Evolutionary conservation across 64 coral and sea anemone species (phyloP).

Genomic region (Cladopsammia gracilis): DNA sequence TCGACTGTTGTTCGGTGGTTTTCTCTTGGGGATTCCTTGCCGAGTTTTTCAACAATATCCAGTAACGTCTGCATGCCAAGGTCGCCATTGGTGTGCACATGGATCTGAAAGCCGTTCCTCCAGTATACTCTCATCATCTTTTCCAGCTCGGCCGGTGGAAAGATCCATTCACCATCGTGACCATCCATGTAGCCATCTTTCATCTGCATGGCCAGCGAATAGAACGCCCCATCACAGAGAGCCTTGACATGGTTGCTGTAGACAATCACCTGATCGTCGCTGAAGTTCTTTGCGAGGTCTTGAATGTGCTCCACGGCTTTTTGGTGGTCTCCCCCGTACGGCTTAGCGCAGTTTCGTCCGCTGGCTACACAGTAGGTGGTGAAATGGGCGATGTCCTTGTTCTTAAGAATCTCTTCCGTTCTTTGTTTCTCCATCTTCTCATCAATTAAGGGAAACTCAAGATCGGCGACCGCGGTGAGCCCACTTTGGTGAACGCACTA

Average conservation of each 20-base stretch:
- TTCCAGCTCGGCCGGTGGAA: not conserved
- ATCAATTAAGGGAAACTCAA: constrained; percentile 34
- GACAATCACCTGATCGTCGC: constrained; percentile 8
- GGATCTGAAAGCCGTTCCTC: constrained; percentile 24
- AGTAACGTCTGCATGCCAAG: constrained; percentile 17
- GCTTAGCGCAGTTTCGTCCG: constrained; percentile 1
- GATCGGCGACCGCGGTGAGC: constrained; percentile 13
- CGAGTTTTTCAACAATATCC: constrained; percentile 6
- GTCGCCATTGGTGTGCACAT: constrained; percentile 38
- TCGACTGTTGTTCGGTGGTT: constrained; percentile 14
- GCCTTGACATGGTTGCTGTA: constrained; percentile 17
- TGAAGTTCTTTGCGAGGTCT: not conserved
- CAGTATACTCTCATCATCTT: constrained; percentile 23
- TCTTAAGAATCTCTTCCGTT: not conserved
- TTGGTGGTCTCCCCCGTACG: not conserved
- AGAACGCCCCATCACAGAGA: constrained; percentile 18
- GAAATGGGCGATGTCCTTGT: not conserved
- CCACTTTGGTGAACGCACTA: constrained; percentile 1
- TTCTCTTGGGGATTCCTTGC: constrained; percentile 5
- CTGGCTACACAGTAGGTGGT: constrained; percentile 28
- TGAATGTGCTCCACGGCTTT: constrained; percentile 1
- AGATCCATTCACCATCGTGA: constrained; percentile 25
- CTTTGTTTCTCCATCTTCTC: not conserved
- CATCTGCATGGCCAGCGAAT: constrained; percentile 28
- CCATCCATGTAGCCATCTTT: constrained; percentile 23